Base-by-base conservation (phyloP, 2,113 vertebrate species). In the Onychorhynchus coronatus region DNA sequence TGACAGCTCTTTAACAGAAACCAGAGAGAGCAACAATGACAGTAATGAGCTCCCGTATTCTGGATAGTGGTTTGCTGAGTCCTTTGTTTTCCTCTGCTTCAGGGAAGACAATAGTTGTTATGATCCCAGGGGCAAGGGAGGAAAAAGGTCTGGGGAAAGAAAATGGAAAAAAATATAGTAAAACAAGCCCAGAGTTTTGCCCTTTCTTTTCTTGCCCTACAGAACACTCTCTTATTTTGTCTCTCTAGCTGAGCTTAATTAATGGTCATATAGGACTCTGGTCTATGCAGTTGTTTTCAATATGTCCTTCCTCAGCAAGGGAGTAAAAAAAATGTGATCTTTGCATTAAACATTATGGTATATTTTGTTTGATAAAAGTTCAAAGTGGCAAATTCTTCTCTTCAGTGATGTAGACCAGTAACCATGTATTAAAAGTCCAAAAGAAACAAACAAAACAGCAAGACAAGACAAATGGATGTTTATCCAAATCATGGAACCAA, bases 241-340 rank as follows among this genome's bases (percentile, higher is more conserved):
- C 11, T 67, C 5, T 50, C 27, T 44, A 11, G 0, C 2, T 70
- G 22, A 89, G 15, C 12, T 62, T 72, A 27, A 24, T 89, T 39
- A 71, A 68, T 53, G 24, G 4, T 15, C 18, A 28, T 37, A 14
- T 8, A 55, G 4, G 12, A 49, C 20, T 41, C 17, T 31, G 16
- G 21, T 47, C n/a, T 74, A 18, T 42, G 20, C 2, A 49, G 30
- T 25, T 53, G 5, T 62, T 89, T 91, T 67, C 41, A 37, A 1
- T 41, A 47, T 37, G 14, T 65, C 3, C 21, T 70, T 84, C 11
- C 9, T 33, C 61, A 63, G 23, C 5, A 63, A 37, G 2, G 0
- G 2, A 3, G 2, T 25, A 5, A 2, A 21, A 44, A 27, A 2
- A 19, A n/a, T 3, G 7, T 41, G 5, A 9, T 10, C 3, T 62